phyloP scores from a whole-genome alignment of 2,113 vertebrate species.

The Laticauda laticaudata region DNA sequence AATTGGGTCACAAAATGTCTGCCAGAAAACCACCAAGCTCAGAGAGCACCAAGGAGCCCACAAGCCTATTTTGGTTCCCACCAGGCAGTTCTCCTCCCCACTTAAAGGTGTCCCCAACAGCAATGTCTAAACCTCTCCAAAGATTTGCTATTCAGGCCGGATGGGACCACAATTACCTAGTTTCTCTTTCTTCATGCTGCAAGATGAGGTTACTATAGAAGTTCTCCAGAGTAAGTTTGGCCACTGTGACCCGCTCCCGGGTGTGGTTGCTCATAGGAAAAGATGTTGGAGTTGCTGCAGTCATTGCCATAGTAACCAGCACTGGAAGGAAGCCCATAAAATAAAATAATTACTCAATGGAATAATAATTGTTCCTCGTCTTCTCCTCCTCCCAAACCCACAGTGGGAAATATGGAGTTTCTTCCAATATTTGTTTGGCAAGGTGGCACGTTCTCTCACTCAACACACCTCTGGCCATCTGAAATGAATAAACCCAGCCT shows the following conservation, averaged over 20 bases:
- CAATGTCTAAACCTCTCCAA: not conserved
- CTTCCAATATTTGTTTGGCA: not conserved
- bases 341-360: constrained; percentile 47
- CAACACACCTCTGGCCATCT: constrained; percentile 11
- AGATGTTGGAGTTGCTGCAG: constrained; percentile 84
- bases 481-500: not conserved
- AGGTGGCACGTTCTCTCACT: not conserved
- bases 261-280: constrained; percentile 99
- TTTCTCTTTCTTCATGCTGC: constrained; percentile 96
- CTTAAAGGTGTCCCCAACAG: no score
- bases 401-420: not conserved
- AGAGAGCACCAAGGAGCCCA: not conserved
- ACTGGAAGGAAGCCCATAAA: constrained; percentile 59
- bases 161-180: constrained; percentile 75
- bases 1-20: not conserved
- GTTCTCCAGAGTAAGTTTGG: constrained; percentile 97
- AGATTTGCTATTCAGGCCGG: no score
- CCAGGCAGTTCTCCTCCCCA: not conserved
- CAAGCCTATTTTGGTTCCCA: not conserved
- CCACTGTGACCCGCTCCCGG: constrained; percentile 94
- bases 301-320: constrained; percentile 92
- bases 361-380: constrained; percentile 5
- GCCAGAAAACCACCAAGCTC: not conserved
- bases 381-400: not conserved
- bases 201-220: constrained; percentile 98